These are phyloP conservation scores for Exephanes ischioxanthus DNA, from an alignment of 2,888 invertebrate genomes.

Conservation along the genomic window DNA sequence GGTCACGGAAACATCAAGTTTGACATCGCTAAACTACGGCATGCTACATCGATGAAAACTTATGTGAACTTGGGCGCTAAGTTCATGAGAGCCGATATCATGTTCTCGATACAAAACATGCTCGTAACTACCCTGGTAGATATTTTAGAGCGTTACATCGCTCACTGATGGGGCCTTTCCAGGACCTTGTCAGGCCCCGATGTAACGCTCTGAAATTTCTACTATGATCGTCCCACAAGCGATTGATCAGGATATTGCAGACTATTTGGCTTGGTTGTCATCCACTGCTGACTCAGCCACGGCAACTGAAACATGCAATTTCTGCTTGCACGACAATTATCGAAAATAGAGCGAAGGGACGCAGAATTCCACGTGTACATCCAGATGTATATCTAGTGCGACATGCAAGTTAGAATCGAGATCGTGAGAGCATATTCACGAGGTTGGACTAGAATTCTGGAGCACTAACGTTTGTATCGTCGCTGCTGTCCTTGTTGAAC, in stretches of 20 bases:
- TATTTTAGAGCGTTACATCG: too few relatives aligned
- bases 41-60: background rate
- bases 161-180: too few relatives aligned
- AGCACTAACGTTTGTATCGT: slow-evolving; percentile 1
- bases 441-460: slow-evolving; percentile 39
- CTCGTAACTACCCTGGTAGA: background rate
- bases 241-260: background rate
- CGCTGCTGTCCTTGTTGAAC: background rate
- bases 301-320: background rate
- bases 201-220: too few relatives aligned
- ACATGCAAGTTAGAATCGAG: slow-evolving; percentile 36
- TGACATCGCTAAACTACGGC: background rate
- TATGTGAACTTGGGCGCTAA: background rate
- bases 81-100: background rate
- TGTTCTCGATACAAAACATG: background rate
- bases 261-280: background rate
- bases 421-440: slow-evolving; percentile 42
- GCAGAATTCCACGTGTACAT: background rate
- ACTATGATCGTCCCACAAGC: background rate
- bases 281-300: background rate
- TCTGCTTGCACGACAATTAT: background rate
- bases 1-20: slow-evolving; percentile 6
- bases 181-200: too few relatives aligned
- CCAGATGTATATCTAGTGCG: slow-evolving; percentile 10
- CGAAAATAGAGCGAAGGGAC: slow-evolving; percentile 15